phyloP scores from a whole-genome alignment of 2,113 vertebrate species.

The Procavia capensis region DNA sequence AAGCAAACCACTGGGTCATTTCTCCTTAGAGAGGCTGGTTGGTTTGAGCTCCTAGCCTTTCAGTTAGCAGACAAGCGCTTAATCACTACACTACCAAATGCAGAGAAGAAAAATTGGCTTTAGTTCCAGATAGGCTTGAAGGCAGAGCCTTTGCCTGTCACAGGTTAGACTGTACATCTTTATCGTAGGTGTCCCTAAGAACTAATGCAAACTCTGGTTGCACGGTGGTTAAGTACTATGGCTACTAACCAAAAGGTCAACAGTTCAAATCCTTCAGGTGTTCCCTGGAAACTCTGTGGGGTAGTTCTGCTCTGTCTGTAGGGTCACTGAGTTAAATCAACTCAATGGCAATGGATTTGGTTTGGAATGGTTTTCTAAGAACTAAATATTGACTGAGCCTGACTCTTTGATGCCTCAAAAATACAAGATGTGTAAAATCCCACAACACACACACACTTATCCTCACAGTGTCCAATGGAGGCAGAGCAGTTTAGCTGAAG shows the following conservation, averaged over 20 bases:
- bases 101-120: neutral
- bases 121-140: neutral
- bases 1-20: neutral
- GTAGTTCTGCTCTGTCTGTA: no score
- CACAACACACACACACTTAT: slow-evolving; percentile 46
- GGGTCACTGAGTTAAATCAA: no score
- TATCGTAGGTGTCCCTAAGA: slow-evolving; percentile 24
- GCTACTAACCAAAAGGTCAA: no score
- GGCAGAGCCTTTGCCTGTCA: neutral
- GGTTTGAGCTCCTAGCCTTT: neutral
- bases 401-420: slow-evolving; percentile 55
- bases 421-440: slow-evolving; percentile 52
- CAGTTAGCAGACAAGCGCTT: neutral
- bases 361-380: no score
- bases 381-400: slow-evolving; percentile 53
- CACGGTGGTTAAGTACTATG: no score
- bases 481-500: neutral
- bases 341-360: no score
- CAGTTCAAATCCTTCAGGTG: no score
- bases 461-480: slow-evolving; percentile 27
- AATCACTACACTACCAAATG: neutral
- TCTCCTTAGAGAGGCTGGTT: neutral
- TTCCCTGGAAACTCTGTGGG: no score
- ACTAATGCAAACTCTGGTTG: no score
- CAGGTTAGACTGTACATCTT: neutral